These are phyloP conservation scores for Thereva nobilitata DNA, from an alignment of 2,888 invertebrate species.

Conservation along the genomic window DNA sequence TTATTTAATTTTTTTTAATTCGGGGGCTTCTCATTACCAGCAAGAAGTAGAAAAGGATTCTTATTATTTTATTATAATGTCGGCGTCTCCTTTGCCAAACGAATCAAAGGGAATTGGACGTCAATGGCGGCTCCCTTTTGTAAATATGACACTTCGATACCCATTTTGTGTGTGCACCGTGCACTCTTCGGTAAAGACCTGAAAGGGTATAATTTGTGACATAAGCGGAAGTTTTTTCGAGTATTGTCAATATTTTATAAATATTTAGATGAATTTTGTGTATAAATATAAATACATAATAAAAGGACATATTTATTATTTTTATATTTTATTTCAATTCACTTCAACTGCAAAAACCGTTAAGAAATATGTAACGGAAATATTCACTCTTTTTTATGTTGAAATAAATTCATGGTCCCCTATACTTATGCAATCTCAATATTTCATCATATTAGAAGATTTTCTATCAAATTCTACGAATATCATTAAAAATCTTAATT, in stretches of 20 bases:
- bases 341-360: too few relatives aligned
- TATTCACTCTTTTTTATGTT: too few relatives aligned
- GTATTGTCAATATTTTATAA: conserved; percentile 34
- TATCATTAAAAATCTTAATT: too few relatives aligned
- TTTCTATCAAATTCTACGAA: too few relatives aligned
- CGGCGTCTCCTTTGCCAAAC: conserved; percentile 9
- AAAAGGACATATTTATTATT: too few relatives aligned
- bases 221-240: conserved; percentile 19
- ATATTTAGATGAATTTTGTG: conserved; percentile 34
- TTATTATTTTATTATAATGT: not conserved
- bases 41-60: conserved; percentile 17
- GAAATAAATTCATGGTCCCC: too few relatives aligned
- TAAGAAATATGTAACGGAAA: too few relatives aligned
- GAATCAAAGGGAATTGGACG: conserved; percentile 19
- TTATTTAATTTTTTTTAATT: conserved; percentile 19
- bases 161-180: conserved; percentile 10
- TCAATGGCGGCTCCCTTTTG: conserved; percentile 27
- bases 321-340: too few relatives aligned
- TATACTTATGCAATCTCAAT: too few relatives aligned
- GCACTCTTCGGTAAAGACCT: not conserved
- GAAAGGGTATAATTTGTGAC: conserved; percentile 20
- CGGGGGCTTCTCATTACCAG: conserved; percentile 13
- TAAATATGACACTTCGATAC: conserved; percentile 32
- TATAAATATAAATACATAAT: not conserved
- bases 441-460: too few relatives aligned